Percentiles rank a stretch among this genome's conserved stretches.
phyloP scores from a whole-genome alignment of 1,140 invertebrate genomes.

The Phortica variegata region DNA sequence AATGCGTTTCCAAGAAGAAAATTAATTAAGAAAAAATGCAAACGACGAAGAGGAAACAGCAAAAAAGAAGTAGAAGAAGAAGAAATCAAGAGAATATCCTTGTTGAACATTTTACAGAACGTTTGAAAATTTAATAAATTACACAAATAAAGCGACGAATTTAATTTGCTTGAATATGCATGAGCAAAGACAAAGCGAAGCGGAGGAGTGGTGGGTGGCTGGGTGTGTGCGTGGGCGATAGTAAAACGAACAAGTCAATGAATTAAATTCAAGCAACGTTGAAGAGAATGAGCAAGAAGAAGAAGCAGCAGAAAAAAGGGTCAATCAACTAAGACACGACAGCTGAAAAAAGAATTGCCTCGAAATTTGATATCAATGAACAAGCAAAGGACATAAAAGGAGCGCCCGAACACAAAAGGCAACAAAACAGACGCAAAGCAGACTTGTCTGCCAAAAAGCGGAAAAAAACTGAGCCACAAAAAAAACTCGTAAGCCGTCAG shows the following conservation, averaged over 20 bases:
- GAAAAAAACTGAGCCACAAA: neutral
- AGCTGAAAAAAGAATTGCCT: no score
- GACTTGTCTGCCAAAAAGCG: slow-evolving; percentile 20
- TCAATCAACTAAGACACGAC: no score
- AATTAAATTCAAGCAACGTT: slow-evolving; percentile 12
- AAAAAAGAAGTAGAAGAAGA: slow-evolving; percentile 10
- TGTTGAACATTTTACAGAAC: no score
- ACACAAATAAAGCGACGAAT: neutral
- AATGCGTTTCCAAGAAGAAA: slow-evolving; percentile 25
- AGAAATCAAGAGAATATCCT: no score
- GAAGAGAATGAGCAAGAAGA: slow-evolving; percentile 5
- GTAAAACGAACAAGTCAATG: slow-evolving; percentile 9
- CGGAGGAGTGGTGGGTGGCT: slow-evolving; percentile 12
- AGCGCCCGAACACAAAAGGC: neutral
- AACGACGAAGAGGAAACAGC: slow-evolving; percentile 14
- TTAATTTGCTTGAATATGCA: slow-evolving; percentile 14
- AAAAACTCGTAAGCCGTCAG: no score
- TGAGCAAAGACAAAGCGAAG: neutral
- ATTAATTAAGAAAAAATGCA: slow-evolving; percentile 39
- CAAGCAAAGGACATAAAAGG: neutral
- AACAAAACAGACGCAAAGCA: slow-evolving; percentile 18
- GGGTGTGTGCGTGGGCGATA: no score
- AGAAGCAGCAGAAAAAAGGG: neutral
- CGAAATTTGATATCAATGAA: no score
- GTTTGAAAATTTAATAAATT: slow-evolving; percentile 12